A percentile compares a stretch with the other conserved stretches of the same genome.
phyloP scores from a whole-genome alignment of 1,140 invertebrate species.

The Sycobia sp. region DNA sequence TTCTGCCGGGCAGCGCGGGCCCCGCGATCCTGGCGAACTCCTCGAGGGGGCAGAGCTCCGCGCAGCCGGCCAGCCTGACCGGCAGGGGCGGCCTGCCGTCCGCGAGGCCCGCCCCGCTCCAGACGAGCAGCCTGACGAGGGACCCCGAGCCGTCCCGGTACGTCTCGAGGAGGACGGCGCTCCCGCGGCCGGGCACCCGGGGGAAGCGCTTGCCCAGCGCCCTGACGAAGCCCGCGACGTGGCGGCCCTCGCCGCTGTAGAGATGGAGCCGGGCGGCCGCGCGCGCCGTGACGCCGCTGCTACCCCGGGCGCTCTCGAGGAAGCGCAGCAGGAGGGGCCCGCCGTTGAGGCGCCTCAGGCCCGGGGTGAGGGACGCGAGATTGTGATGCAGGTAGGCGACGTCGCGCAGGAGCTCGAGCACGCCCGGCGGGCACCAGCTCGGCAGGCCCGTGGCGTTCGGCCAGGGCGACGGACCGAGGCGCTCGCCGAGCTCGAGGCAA shows the following conservation, averaged over 20 bases:
- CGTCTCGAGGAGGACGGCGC: conserved; percentile 19
- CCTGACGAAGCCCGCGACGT: conserved; percentile 9
- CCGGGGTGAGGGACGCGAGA: background rate
- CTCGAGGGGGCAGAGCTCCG: background rate
- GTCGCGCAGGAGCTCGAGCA: background rate
- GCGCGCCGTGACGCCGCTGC: too few species aligned
- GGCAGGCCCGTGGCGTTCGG: conserved; percentile 6
- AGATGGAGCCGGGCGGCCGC: background rate
- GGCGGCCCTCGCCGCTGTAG: conserved; percentile 9
- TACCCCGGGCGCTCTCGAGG: background rate
- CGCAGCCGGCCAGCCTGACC: background rate
- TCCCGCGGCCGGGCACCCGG: conserved; percentile 2
- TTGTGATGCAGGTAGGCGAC: conserved; percentile 7
- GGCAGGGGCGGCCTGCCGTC: conserved; percentile 18
- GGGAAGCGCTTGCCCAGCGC: background rate
- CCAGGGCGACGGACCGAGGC: too few species aligned
- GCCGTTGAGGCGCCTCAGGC: conserved; percentile 1
- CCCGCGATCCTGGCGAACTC: background rate
- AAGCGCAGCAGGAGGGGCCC: conserved; percentile 12
- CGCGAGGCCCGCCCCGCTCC: conserved; percentile 4
- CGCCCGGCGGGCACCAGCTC: conserved; percentile 20
- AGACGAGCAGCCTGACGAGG: background rate
- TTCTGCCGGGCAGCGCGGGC: background rate
- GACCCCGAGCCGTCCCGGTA: background rate
- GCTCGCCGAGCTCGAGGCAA: background rate